phyloP scores from a whole-genome alignment of 2,797 vertebrate genomes.

The Sus cebifrons region DNA sequence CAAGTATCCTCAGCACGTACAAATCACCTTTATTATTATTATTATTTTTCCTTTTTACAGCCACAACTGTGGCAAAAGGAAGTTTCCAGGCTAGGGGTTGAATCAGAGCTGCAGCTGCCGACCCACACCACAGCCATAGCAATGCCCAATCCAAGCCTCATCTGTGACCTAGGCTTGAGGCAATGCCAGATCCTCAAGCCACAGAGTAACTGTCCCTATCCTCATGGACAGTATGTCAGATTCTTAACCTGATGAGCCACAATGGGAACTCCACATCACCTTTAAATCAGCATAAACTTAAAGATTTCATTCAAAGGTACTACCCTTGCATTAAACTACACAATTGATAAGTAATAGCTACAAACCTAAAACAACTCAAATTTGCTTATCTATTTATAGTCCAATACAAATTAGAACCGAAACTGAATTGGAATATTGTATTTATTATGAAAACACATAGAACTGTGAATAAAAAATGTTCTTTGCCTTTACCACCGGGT shows the following conservation, averaged over 20 bases:
- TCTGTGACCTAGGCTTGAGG: too few relatives aligned
- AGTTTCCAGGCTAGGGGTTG: too few relatives aligned
- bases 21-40: not conserved
- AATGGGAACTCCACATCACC: too few relatives aligned
- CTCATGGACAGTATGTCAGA: too few relatives aligned
- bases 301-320: not conserved
- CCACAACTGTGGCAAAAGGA: too few relatives aligned
- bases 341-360: not conserved
- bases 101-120: too few relatives aligned
- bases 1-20: not conserved
- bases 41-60: too few relatives aligned
- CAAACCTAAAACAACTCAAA: not conserved
- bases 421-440: not conserved
- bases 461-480: not conserved
- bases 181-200: too few relatives aligned
- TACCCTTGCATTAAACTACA: conserved; percentile 38
- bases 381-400: not conserved
- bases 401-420: conserved; percentile 4
- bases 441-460: not conserved
- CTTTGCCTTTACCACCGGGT: not conserved
- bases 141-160: too few relatives aligned
- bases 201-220: too few relatives aligned
- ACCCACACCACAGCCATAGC: too few relatives aligned
- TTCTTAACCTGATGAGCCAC: too few relatives aligned
- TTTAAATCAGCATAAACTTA: not conserved